phyloP scores from a whole-genome alignment of 2,113 vertebrate species.

The Tonatia bakeri region DNA sequence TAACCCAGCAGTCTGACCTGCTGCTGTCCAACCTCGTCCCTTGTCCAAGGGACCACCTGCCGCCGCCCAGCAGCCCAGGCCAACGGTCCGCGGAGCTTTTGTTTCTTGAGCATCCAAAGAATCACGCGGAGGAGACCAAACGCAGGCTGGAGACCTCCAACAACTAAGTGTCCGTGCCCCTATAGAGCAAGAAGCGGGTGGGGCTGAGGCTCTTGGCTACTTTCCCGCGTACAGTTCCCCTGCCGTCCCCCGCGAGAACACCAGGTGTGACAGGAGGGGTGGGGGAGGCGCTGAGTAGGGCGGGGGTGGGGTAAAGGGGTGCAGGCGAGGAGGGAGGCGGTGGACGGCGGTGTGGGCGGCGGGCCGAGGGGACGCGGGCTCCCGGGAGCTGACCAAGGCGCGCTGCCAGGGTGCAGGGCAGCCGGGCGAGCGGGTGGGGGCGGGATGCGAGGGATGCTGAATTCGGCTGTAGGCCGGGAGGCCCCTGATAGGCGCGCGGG shows the following conservation, averaged over 20 bases:
- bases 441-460: background rate
- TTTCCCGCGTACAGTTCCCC: background rate
- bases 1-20: background rate
- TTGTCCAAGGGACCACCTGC: background rate
- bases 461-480: slow-evolving; percentile 47
- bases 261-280: background rate
- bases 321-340: background rate
- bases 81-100: background rate
- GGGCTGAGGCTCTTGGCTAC: background rate
- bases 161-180: background rate
- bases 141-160: background rate
- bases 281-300: background rate
- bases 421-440: no score
- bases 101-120: background rate
- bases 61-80: background rate
- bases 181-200: accelerated
- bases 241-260: background rate
- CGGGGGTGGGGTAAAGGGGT: background rate
- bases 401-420: background rate
- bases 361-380: background rate
- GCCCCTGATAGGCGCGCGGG: slow-evolving; percentile 68
- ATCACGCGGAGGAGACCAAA: background rate
- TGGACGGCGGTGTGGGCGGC: background rate
- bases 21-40: background rate
- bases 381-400: background rate